phyloP scores from a whole-genome alignment of 1,140 invertebrate species.

The Drosophila hydei region DNA sequence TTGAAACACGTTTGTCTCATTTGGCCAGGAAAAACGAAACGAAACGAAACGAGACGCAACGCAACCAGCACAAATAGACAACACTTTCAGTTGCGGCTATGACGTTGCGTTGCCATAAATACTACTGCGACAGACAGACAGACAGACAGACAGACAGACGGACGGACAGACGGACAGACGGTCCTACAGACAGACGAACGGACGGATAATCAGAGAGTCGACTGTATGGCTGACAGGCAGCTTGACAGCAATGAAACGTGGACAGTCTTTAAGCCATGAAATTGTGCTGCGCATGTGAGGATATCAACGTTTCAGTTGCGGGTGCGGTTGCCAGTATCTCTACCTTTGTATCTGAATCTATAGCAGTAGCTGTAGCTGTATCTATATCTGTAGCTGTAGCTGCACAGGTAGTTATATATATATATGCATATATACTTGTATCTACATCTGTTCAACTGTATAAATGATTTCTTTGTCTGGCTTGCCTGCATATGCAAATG shows the following conservation, averaged over 20 bases:
- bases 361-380: neutral
- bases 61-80: constrained; percentile 27
- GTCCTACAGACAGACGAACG: too few relatives aligned
- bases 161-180: neutral
- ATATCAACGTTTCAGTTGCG: constrained; percentile 16
- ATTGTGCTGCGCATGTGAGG: constrained; percentile 31
- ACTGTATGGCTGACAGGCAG: constrained; percentile 28
- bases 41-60: constrained; percentile 36
- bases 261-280: constrained; percentile 35
- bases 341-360: constrained; percentile 4
- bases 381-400: neutral
- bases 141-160: constrained; percentile 17
- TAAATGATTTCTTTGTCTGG: constrained; percentile 17
- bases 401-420: neutral
- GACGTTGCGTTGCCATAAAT: constrained; percentile 64
- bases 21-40: constrained; percentile 65
- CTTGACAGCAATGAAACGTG: constrained; percentile 31
- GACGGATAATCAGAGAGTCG: neutral
- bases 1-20: constrained; percentile 79
- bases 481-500: constrained; percentile 12
- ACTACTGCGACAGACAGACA: constrained; percentile 34
- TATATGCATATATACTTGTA: neutral
- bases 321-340: constrained; percentile 3
- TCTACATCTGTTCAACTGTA: constrained; percentile 17
- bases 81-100: constrained; percentile 64